Conservation (phyloP, 2,888 invertebrate species). For the Herminia tarsipennalis region DNA sequence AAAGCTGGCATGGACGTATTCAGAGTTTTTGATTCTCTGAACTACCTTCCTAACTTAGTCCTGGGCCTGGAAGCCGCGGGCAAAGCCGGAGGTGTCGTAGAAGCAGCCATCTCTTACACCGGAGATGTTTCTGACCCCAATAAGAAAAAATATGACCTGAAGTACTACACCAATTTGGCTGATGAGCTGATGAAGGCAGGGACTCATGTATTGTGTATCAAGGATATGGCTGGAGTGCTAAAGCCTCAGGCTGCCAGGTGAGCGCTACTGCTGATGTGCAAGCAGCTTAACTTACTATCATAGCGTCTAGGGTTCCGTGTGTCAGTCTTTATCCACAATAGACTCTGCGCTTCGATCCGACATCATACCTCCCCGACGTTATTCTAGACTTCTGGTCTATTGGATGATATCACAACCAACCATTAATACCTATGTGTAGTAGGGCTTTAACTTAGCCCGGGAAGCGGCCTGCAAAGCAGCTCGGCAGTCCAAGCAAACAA, state of each 20-base stretch:
- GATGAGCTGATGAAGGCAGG: constrained; percentile 97
- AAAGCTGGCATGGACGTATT: constrained; percentile 99
- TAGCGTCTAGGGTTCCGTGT: too few relatives aligned
- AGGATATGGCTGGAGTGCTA: constrained; percentile 98
- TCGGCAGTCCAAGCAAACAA: too few relatives aligned
- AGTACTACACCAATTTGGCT: constrained; percentile 97
- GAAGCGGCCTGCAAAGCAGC: too few relatives aligned
- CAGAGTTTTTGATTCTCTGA: constrained; percentile 98
- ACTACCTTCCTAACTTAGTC: constrained; percentile 98
- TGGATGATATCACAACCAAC: too few relatives aligned
- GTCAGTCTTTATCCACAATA: neutral
- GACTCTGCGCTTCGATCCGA: too few relatives aligned
- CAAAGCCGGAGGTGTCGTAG: constrained; percentile 98
- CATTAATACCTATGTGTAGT: too few relatives aligned
- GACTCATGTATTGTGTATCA: constrained; percentile 96
- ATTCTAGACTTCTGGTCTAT: too few relatives aligned
- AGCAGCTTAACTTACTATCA: neutral
- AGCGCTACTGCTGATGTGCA: constrained; percentile 47
- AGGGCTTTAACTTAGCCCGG: too few relatives aligned
- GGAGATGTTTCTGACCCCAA: constrained; percentile 98
- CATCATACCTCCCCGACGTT: too few relatives aligned
- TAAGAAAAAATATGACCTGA: constrained; percentile 96
- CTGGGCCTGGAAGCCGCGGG: constrained; percentile 99
- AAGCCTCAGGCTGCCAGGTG: constrained; percentile 96
- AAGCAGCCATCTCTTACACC: constrained; percentile 99